Base-by-base conservation (phyloP, 2,888 invertebrate species). In the Oligia fasciuncula region DNA sequence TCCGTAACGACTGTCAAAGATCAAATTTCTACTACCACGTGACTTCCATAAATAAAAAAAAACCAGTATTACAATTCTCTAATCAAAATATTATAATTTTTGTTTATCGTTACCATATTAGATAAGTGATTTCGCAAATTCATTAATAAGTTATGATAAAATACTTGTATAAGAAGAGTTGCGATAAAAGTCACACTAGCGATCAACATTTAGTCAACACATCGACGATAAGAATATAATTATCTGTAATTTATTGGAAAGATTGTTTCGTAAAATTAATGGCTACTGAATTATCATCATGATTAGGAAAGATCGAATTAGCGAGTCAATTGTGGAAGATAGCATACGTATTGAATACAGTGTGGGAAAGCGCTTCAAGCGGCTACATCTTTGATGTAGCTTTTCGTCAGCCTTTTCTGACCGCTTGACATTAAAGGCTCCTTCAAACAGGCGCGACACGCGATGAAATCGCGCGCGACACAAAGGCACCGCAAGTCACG, bases 101-200 rank as follows among this genome's bases (percentile, higher is more conserved):
- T 49, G 49, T 51, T 80, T 78, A 75, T 79, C 75, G 54, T 84
- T 76, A 70, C 71, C 71, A 81, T 54, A 73, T 69, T 65, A 84
- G 65, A 85, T 80, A 82, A 66, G 43, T 79, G 13, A 79, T 84
- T 85, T 83, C 68, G 76, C 67, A 79, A 88, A 87, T 73, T 51
- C 4, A 51, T 74, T 68, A 76, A 83, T 85, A 35, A 35, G 3
- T 35, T 81, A 85, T 81, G 82, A 87, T 88, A 87, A 87, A 80
- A 40, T 67, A 23, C 13, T 84, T 87, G 72, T 78, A 76, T 80
- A 76, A 85, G 69, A 57, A 75, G 46, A 51, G 51, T 77, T 73
- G 54, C 76, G 77, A 85, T 81, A 80, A 78, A 66, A 67, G 40
- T 76, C 46, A 78, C 67, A 73, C 67, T 57, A 35, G 46, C 80